These are phyloP conservation scores for Dunckerocampus dactyliophorus DNA, from an alignment of 2,113 vertebrate genomes.

Conservation along the genomic window DNA sequence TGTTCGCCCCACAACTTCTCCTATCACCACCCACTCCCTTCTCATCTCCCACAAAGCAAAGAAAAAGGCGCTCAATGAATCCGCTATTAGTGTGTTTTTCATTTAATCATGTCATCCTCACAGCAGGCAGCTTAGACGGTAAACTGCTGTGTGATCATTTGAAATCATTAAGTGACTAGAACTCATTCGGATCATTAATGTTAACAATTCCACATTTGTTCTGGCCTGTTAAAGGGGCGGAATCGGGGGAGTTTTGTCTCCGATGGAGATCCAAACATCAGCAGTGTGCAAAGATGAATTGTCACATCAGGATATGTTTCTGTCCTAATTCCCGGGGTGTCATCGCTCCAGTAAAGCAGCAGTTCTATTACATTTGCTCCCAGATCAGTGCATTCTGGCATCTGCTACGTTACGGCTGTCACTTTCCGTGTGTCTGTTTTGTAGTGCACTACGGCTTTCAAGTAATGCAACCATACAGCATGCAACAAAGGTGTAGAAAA, in stretches of 20 bases:
- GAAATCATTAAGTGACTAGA: too few species aligned
- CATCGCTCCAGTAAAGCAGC: constrained; percentile 7
- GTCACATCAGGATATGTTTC: constrained; percentile 3
- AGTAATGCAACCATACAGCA: constrained; percentile 1
- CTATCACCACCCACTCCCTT: constrained; percentile 10
- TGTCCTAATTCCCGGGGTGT: not conserved
- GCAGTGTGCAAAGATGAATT: not conserved
- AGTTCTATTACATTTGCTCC: constrained; percentile 7
- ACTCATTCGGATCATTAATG: not conserved
- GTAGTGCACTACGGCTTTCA: not conserved
- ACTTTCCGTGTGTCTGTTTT: not conserved
- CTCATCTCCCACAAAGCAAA: constrained; percentile 22
- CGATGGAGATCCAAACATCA: not conserved
- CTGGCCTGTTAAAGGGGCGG: not conserved
- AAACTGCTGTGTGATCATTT: not conserved
- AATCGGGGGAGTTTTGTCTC: not conserved
- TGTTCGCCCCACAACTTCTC: constrained; percentile 24
- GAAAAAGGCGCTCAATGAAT: constrained; percentile 18
- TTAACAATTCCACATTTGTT: not conserved
- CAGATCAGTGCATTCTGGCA: constrained; percentile 2
- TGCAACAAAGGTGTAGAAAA: not conserved
- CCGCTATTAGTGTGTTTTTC: constrained; percentile 25
- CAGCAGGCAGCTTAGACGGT: constrained; percentile 13
- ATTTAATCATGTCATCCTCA: constrained; percentile 20
- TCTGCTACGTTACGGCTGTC: not conserved